Percentiles rank a stretch among this genome's conserved stretches.
phyloP scores from a whole-genome alignment of 2,888 invertebrate species.

The Eucriotettix oculatus region DNA sequence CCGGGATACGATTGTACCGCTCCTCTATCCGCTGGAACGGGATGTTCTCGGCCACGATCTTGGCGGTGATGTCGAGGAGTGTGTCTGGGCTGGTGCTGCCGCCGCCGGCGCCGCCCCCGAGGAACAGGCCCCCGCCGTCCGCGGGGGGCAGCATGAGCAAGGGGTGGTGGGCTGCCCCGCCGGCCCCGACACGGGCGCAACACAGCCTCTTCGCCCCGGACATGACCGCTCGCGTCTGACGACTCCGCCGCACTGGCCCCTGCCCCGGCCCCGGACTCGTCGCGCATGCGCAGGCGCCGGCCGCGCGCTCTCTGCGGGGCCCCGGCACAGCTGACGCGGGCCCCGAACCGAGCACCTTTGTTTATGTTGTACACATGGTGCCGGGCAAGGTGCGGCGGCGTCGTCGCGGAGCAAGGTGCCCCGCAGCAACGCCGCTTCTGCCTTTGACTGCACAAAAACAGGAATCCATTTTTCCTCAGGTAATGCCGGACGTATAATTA shows the following conservation, averaged over 20 bases:
- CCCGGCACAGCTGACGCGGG: constrained; percentile 16
- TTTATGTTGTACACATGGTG: constrained; percentile 32
- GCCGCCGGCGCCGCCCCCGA: constrained; percentile 1
- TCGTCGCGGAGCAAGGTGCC: constrained; percentile 13
- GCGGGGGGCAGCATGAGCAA: not conserved
- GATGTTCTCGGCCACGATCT: constrained; percentile 67
- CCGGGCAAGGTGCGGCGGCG: constrained; percentile 23
- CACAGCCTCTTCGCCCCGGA: constrained; percentile 29
- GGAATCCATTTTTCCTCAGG: not conserved
- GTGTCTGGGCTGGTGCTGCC: constrained; percentile 37
- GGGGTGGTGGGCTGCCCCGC: constrained; percentile 16
- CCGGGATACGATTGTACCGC: constrained; percentile 72
- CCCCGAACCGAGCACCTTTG: constrained; percentile 27
- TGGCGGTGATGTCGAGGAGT: constrained; percentile 66
- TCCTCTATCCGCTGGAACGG: constrained; percentile 78
- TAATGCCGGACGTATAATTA: not conserved
- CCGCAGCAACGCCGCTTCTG: not conserved
- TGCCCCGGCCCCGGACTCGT: constrained; percentile 5
- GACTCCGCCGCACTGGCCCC: constrained; percentile 1
- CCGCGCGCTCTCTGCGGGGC: constrained; percentile 12
- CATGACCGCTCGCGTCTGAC: constrained; percentile 14
- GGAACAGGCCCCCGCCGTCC: not conserved
- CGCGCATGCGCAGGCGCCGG: constrained; percentile 15
- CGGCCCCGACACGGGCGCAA: constrained; percentile 27
- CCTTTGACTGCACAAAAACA: not conserved